Evolutionary conservation across 1,140 invertebrate species (phyloP), one percentile per base, ranked within the genome.

Genomic region (Drosophila persimilis): DNA sequence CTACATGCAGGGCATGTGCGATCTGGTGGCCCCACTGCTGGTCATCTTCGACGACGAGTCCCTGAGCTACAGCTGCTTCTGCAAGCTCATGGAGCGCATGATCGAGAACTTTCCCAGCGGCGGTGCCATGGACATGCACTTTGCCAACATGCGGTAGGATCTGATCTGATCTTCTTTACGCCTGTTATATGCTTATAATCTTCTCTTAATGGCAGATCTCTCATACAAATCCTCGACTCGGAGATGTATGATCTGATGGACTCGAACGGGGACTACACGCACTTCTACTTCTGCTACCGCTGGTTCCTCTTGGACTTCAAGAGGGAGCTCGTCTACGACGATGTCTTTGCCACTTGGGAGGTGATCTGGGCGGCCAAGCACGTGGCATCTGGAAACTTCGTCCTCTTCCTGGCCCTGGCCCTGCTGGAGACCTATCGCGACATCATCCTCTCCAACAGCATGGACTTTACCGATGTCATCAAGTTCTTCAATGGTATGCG

Each of bases 401-500:
- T 97, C 46, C 92, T 99, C 20, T 99, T 99, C 92, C 94, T 99
- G 67, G 98, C 97, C 0, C 93, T 99, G 41, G 97, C 97, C 0
- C 92, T 99, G 44, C 94, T 99, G 0, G 96, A 98, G 92, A 97
- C 96, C 63, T 99, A 99, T 91, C 92, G 98, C 53, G 97, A 98
- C 89, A 97, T 99, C 64, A 98, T 99, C 44, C 92, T 99, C 39
- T 96, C 96, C 54, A 98, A 99, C 92, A 95, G 95, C 75, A 98
- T 99, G 97, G 97, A 99, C 91, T 99, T 98, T 92, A 98, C 97
- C 1, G 97, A 99, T 92, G 97, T 98, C 74, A 99, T 99, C 86
- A 98, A 98, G 91, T 99, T 99, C 92, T 98, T 98, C 90, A 99
- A 98, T 92, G 97, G 97, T 97, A 92, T 22, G 60, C 24, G 24